Conservation (phyloP, 2,888 invertebrate genomes). For the Dysmachus trigonus region DNA sequence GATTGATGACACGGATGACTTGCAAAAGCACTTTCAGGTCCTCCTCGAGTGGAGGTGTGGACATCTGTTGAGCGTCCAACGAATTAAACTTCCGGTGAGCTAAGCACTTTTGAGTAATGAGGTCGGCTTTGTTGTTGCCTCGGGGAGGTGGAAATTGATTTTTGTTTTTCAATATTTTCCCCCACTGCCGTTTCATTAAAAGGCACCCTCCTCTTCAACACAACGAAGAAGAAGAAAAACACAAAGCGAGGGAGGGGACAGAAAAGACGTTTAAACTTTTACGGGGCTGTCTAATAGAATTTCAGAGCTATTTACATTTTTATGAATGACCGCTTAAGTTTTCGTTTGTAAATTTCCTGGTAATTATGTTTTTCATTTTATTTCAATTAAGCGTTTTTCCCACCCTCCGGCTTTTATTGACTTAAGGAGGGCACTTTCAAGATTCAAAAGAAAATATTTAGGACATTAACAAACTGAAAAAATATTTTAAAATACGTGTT, state of each 20-base stretch:
- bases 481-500: background rate
- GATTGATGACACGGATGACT: conserved; percentile 30
- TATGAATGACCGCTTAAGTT: background rate
- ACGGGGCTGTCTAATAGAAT: background rate
- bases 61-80: conserved; percentile 24
- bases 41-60: background rate
- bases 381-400: background rate
- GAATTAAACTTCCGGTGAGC: conserved; percentile 12
- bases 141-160: background rate
- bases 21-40: background rate
- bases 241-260: background rate
- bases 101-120: conserved; percentile 19
- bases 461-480: background rate
- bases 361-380: background rate
- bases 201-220: background rate
- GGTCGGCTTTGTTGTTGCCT: background rate
- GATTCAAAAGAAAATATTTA: background rate
- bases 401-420: background rate
- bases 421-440: background rate
- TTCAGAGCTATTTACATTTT: background rate
- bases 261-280: background rate
- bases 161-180: conserved; percentile 5
- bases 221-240: background rate
- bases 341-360: background rate
- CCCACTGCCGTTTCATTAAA: background rate